These are phyloP conservation scores for Helicoverpa assulta DNA, from an alignment of 2,888 invertebrate species.

Conservation along the genomic window DNA sequence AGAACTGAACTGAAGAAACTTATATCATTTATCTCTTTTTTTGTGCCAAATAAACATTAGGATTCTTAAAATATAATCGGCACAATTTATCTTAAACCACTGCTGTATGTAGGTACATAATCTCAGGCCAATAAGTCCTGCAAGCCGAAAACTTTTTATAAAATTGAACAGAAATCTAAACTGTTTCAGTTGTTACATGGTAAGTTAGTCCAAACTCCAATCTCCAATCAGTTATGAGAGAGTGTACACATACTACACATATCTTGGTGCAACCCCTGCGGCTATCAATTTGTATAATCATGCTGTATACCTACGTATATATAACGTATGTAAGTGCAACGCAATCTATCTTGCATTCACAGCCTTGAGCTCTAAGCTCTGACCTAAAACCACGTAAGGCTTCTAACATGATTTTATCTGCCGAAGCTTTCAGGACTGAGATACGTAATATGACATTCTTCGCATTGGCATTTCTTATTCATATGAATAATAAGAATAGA, in stretches of 20 bases:
- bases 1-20: too few species aligned
- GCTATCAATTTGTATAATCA: constrained; percentile 1
- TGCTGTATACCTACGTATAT: not conserved
- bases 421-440: not conserved
- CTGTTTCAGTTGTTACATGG: not conserved
- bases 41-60: too few species aligned
- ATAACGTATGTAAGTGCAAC: constrained; percentile 15
- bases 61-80: too few species aligned
- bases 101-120: too few species aligned
- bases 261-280: not conserved
- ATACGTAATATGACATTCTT: not conserved
- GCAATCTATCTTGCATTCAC: constrained; percentile 48
- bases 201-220: constrained; percentile 2
- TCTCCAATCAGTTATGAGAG: not conserved
- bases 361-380: constrained; percentile 18
- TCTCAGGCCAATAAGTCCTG: too few species aligned
- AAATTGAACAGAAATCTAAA: not conserved
- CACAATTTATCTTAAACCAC: too few species aligned
- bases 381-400: constrained; percentile 37
- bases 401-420: constrained; percentile 41
- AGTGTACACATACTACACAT: too few species aligned
- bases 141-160: not conserved
- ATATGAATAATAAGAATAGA: not conserved
- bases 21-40: too few species aligned
- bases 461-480: not conserved